Evolutionary conservation across 2,888 invertebrate genomes (phyloP).

Genomic region (Raillietiella orientalis): DNA sequence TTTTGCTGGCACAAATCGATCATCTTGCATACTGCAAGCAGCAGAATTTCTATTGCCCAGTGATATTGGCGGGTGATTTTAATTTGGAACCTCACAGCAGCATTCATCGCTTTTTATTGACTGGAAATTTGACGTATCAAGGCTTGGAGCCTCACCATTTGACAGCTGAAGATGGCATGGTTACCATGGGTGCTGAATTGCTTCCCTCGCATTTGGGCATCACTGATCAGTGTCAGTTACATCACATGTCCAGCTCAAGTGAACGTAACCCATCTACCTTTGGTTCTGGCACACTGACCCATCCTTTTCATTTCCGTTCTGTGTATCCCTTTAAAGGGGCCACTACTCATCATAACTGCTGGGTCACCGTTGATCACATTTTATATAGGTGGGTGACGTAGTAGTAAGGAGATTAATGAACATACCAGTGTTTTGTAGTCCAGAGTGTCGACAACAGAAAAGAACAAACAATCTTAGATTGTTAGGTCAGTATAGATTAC

Average conservation of each 20-base stretch:
- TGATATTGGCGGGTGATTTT: constrained; percentile 72
- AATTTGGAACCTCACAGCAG: constrained; percentile 44
- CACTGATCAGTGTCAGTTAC: constrained; percentile 15
- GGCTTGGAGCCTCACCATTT: too few relatives aligned
- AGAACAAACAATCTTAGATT: constrained; percentile 23
- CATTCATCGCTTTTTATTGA: constrained; percentile 29
- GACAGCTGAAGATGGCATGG: constrained; percentile 6
- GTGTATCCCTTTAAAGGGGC: constrained; percentile 32
- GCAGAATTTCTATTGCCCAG: constrained; percentile 16
- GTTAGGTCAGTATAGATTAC: constrained; percentile 26
- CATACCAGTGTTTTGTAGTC: neutral
- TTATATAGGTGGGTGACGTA: constrained; percentile 28
- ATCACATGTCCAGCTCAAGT: too few relatives aligned
- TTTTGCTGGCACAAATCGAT: constrained; percentile 54
- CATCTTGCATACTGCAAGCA: constrained; percentile 24
- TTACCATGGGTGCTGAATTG: constrained; percentile 8
- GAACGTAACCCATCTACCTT: constrained; percentile 12
- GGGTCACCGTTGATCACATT: constrained; percentile 67
- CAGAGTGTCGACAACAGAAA: too few relatives aligned
- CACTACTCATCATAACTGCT: constrained; percentile 38
- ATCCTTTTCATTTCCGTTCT: constrained; percentile 29
- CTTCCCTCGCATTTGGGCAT: constrained; percentile 14
- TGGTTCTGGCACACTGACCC: constrained; percentile 25
- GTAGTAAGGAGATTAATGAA: neutral
- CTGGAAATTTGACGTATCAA: constrained; percentile 20